These are phyloP conservation scores for Distichodus sexfasciatus DNA, from an alignment of 2,797 vertebrate genomes.

Conservation along the genomic window DNA sequence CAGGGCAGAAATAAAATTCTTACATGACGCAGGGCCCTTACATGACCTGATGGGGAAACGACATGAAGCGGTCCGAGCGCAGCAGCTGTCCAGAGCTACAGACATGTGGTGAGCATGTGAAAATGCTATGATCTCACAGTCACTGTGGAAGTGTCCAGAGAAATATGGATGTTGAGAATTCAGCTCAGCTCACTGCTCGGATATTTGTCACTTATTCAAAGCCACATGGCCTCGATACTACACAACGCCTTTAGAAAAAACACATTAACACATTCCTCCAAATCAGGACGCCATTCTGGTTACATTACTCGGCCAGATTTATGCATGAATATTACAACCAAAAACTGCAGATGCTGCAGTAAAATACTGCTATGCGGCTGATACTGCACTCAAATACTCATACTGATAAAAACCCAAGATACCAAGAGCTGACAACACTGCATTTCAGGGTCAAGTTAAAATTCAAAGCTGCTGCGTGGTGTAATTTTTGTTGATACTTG, in stretches of 20 bases:
- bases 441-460: no score
- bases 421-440: no score
- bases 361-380: no score
- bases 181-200: not conserved
- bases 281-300: not conserved
- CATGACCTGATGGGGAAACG: no score
- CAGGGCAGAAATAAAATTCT: no score
- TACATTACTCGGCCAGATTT: not conserved
- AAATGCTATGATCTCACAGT: constrained; percentile 32
- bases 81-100: constrained; percentile 10
- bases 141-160: not conserved
- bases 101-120: constrained; percentile 39
- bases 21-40: no score
- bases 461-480: no score
- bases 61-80: not conserved
- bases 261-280: not conserved
- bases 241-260: not conserved
- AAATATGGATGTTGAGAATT: not conserved
- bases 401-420: no score
- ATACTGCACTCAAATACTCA: no score
- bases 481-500: no score
- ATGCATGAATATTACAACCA: not conserved
- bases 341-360: no score
- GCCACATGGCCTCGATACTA: not conserved
- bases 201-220: constrained; percentile 1